These are phyloP conservation scores for Drosophila ustulata DNA, from an alignment of 2,888 invertebrate genomes.

Conservation along the genomic window DNA sequence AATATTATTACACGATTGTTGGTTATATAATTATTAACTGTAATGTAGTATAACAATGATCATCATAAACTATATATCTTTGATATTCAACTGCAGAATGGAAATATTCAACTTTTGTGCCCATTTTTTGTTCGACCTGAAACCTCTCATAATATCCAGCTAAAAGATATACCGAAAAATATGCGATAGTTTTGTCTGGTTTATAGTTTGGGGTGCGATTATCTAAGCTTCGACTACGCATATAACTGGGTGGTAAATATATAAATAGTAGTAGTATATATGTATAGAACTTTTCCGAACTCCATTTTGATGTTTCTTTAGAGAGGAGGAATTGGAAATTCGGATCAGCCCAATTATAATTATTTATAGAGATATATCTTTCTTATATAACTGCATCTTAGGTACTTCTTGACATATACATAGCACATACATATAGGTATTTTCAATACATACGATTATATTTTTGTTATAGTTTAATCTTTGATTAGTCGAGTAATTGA, in stretches of 20 bases:
- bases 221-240: slow-evolving; percentile 14
- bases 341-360: not conserved
- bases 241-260: slow-evolving; percentile 8
- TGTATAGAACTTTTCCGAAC: not conserved
- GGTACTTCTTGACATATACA: slow-evolving; percentile 55
- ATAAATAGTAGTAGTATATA: slow-evolving; percentile 14
- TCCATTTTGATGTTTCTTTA: not conserved
- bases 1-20: slow-evolving; percentile 34
- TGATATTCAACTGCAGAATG: slow-evolving; percentile 13
- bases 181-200: slow-evolving; percentile 8
- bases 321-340: not conserved
- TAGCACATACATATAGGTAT: slow-evolving; percentile 35
- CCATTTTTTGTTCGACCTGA: slow-evolving; percentile 36
- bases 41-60: slow-evolving; percentile 3
- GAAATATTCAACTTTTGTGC: slow-evolving; percentile 39
- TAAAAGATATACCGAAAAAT: slow-evolving; percentile 8
- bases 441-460: slow-evolving; percentile 23
- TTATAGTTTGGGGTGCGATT: slow-evolving; percentile 14
- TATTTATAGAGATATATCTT: slow-evolving; percentile 7
- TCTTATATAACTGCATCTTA: slow-evolving; percentile 30
- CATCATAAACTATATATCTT: slow-evolving; percentile 12
- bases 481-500: slow-evolving; percentile 47
- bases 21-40: slow-evolving; percentile 37
- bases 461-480: slow-evolving; percentile 12
- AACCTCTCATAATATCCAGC: slow-evolving; percentile 35